Base-by-base conservation (phyloP, 2,888 invertebrate species). In the Xylota sylvarum region DNA sequence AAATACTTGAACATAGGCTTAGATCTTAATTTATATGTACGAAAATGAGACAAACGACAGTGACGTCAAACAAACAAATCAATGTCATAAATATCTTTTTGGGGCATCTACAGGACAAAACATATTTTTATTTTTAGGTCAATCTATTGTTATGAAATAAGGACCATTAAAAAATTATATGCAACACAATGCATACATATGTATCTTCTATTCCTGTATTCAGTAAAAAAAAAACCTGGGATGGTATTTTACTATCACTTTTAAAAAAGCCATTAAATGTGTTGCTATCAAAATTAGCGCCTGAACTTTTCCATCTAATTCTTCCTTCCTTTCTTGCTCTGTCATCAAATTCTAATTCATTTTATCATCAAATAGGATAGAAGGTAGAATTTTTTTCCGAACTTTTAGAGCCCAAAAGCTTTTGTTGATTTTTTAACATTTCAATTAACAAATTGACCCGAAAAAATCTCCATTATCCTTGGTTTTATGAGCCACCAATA, bases 361-460 rank as follows among this genome's bases (percentile, higher is more conserved):
- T 5, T 32, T 10, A 12, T 30, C 23, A 35, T n/a, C n/a, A 65
- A 35, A 48, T 7, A 12, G 14, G 6, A 35, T 12, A 5, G 5
- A 17, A 40, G 17, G 14, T 9, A n/a, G 4, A 4, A 7, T 7
- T 14, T 7, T 17, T 30, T 35, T 14, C 5, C 32, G 10, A 10
- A 4, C 37, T 40, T 60, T 60, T 23, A 37, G n/a, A 43, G 19
- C 50, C 50, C 17, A 17, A 40, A 40, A 9, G 27, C 17, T 50
- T 50, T 30, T 17, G 7, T 32, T 56, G 10, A 19, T 48, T 12
- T 72, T 55, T 55, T 67, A 35, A 43, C 67, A 37, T 73, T 64
- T 77, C 79, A 74, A 79, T 84, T 76, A 70, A 70, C 43, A 74
- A 79, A 80, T 58, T 84, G 70, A 52, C 78, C 43, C 50, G 58